Evolutionary conservation across 92 coral and sea anemone species (phyloP), one percentile per base, ranked within the genome.

Genomic region (Porites lobata): DNA sequence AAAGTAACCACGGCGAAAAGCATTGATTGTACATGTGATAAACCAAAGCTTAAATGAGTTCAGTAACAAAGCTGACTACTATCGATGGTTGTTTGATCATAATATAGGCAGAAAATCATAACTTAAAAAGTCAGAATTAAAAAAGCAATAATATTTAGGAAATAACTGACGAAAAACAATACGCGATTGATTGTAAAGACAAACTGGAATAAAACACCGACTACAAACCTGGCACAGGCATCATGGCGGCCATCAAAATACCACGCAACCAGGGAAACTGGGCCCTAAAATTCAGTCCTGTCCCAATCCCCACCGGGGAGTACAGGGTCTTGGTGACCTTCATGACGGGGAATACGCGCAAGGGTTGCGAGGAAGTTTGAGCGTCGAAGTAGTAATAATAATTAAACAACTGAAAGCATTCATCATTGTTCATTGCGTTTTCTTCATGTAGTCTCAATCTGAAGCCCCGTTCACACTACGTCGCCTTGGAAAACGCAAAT

Each of bases 161-260:
- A 18, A 4, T 13, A 54, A 24, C 29, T 43, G 43, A 22, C 64
- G 56, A 14, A 21, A 32, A 38, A 10, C 32, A 26, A 32, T 0
- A 17, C 26, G 10, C 50, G 19, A 21, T 50, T 63, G 61, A 62
- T 54, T 58, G 4, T 2, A 67, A 74, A 61, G 62, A 10, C 61
- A 68, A 26, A 78, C 59, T 8, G 29, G 58, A 29, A 58, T 21
- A 59, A 64, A 73, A 71, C 70, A 76, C n/a, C 58, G 11, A 52
- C 59, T 15, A 63, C 54, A 26, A 72, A 94, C 98, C 98, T 88
- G 92, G 94, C 56, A 93, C 98, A 68, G 98, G 98, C 96, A 95
- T 95, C 98, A 95, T 95, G 98, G 98, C 98, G 89, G 92, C 94
- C 94, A 93, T 91, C 71, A 89, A 93, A 84, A 73, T 57, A 82